Base-by-base conservation (phyloP, 2,113 vertebrate genomes). In the Ardeotis arabs region DNA sequence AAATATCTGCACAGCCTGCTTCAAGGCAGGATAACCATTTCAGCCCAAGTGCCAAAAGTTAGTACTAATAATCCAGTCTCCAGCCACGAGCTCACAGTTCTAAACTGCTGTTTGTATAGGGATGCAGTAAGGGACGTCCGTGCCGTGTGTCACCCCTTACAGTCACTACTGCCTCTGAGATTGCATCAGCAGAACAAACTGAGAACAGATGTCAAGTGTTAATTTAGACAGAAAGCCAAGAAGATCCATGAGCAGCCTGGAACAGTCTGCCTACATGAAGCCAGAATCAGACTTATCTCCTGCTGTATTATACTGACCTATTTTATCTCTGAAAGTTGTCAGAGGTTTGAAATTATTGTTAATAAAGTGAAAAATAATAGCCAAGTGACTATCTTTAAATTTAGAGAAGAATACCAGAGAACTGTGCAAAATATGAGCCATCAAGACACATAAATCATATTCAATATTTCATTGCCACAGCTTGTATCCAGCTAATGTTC, bases 121-220 rank as follows among this genome's bases (percentile, higher is more conserved):
- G 9, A 7, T 80, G 10, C 5, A 59, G 20, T 35, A 87, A 84
- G 58, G 8, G 18, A 67, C 0, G 0, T 13, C 33, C 3, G 2
- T 27, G 6, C 22, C 52, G 10, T 28, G 21, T 76, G 52, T 72
- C 44, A 45, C 24, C 39, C 45, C 45, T 91, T 41, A 33, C 12
- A 62, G 52, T 75, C 10, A 64, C 73, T 84, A 10, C 29, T 79
- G 16, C n/a, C 25, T 55, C 37, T 81, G 28, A 63, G 60, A 55
- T 27, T 74, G 13, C 28, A 59, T 14, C n/a, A 70, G 24, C 25
- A 75, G 68, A 67, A 41, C 27, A 58, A 87, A 28, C 15, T 21
- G 37, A 69, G 22, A 90, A 13, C 19, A 84, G 41, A 74, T 31
- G 33, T 9, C 7, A 16, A 6, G 7, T 9, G 8, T 20, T 69